Conservation (phyloP, 2,797 vertebrate genomes). For the Sebastes miniatus region DNA sequence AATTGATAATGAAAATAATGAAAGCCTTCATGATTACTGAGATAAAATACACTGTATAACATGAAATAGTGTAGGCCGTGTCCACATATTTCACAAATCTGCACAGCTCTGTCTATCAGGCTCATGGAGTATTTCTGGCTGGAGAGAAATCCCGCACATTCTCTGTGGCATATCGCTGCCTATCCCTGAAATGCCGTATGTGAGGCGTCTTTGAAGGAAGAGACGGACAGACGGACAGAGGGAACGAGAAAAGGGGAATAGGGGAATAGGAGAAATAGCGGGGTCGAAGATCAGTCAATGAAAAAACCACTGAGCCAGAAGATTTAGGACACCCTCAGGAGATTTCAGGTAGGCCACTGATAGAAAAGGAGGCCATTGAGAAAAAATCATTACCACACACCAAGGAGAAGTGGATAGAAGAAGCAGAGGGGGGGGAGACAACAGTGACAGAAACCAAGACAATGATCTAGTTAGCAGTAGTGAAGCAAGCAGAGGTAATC, state of each 20-base stretch:
- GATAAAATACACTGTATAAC: background rate
- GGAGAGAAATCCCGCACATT: slow-evolving; percentile 31
- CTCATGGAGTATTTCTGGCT: slow-evolving; percentile 6
- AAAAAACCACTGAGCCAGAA: slow-evolving; percentile 40
- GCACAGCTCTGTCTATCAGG: background rate
- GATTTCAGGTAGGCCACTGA: slow-evolving; percentile 54
- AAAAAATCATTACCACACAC: slow-evolving; percentile 62
- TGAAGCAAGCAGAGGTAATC: slow-evolving; percentile 24
- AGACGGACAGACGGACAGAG: background rate
- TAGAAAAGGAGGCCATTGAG: slow-evolving; percentile 53
- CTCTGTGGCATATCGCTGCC: slow-evolving; percentile 2
- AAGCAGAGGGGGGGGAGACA: background rate
- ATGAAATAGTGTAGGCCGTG: background rate
- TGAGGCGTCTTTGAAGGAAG: slow-evolving; percentile 18
- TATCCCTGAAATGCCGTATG: slow-evolving; percentile 7
- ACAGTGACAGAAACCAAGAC: slow-evolving; percentile 35
- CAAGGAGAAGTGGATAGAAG: slow-evolving; percentile 31
- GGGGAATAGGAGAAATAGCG: slow-evolving; percentile 11
- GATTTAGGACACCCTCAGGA: slow-evolving; percentile 44
- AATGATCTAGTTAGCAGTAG: slow-evolving; percentile 40
- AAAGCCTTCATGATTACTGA: background rate
- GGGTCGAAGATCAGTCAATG: slow-evolving; percentile 46
- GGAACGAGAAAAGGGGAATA: background rate
- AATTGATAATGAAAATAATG: background rate
- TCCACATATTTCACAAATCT: slow-evolving; percentile 10